Conservation (phyloP, 2,888 invertebrate species). For the Ophion costatus region DNA sequence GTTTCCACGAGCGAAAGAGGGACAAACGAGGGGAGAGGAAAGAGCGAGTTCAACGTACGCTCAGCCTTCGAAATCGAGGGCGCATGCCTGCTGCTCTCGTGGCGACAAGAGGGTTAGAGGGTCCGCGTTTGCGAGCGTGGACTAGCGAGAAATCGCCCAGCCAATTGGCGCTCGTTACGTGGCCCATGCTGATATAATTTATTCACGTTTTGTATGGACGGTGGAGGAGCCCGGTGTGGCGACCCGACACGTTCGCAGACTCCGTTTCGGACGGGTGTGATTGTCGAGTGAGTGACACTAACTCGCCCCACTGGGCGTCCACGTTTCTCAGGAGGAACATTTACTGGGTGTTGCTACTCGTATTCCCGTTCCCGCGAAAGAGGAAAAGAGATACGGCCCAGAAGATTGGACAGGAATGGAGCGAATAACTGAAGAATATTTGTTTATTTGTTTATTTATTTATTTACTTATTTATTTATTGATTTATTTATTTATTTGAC, state of each 20-base stretch:
- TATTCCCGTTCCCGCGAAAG: background rate
- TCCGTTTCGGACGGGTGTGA: conserved; percentile 12
- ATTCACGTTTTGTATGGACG: background rate
- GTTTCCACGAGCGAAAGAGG: conserved; percentile 22
- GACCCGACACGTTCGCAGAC: conserved; percentile 26
- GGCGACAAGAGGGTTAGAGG: conserved; percentile 64
- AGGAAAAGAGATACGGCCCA: background rate
- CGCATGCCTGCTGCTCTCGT: conserved; percentile 52
- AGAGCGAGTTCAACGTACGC: conserved; percentile 59
- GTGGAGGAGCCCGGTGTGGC: conserved; percentile 9
- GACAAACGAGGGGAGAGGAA: conserved; percentile 16
- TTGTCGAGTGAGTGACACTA: background rate
- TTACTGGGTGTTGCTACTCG: background rate
- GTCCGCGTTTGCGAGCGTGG: conserved; percentile 61
- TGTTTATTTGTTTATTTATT: background rate
- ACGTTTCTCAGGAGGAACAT: background rate
- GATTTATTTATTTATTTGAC: background rate
- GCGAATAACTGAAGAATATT: background rate
- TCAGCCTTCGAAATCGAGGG: conserved; percentile 71
- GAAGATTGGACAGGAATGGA: background rate
- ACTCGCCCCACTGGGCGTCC: background rate
- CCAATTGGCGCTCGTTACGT: conserved; percentile 28
- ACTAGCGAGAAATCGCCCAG: conserved; percentile 48
- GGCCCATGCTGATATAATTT: conserved; percentile 33
- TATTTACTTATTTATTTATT: too few species aligned